Evolutionary conservation across 2,888 invertebrate genomes (phyloP).

Genomic region (Paralinhomoeus sp.): DNA sequence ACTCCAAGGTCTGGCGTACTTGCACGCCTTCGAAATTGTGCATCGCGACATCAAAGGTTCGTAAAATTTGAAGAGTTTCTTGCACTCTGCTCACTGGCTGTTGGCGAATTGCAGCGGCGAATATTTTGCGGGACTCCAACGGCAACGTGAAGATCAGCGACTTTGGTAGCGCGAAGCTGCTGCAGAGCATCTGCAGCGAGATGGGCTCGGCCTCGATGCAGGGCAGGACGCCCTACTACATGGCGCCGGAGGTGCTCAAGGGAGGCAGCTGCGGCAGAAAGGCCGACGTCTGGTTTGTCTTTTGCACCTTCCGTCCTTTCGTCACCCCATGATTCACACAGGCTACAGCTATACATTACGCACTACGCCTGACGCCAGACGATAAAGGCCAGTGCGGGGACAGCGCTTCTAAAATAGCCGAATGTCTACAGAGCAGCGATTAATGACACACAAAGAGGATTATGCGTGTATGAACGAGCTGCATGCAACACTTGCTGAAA

Average conservation of each 20-base stretch:
- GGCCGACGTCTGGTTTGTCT: conserved; percentile 28
- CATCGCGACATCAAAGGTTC: conserved; percentile 32
- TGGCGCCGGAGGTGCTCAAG: conserved; percentile 30
- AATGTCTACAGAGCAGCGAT: too few relatives aligned
- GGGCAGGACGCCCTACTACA: conserved; percentile 30
- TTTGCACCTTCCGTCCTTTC: background rate
- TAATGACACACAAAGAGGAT: too few relatives aligned
- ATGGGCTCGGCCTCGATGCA: conserved; percentile 19
- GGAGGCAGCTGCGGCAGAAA: conserved; percentile 28
- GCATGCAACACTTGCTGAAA: too few relatives aligned
- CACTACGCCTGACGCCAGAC: too few relatives aligned
- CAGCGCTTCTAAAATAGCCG: too few relatives aligned
- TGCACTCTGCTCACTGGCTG: too few relatives aligned
- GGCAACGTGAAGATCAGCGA: conserved; percentile 33
- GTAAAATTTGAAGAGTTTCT: background rate
- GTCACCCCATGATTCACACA: background rate
- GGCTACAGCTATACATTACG: too few relatives aligned
- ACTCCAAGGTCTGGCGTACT: conserved; percentile 30
- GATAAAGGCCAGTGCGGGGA: too few relatives aligned
- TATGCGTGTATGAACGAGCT: too few relatives aligned
- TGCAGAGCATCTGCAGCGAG: conserved; percentile 25
- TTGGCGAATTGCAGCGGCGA: conserved; percentile 24
- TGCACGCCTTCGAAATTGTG: conserved; percentile 30
- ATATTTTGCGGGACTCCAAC: conserved; percentile 28
- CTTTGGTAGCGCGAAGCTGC: conserved; percentile 31